Conservation (phyloP, 2,113 vertebrate genomes). For the Myanophis thanlyinensis region DNA sequence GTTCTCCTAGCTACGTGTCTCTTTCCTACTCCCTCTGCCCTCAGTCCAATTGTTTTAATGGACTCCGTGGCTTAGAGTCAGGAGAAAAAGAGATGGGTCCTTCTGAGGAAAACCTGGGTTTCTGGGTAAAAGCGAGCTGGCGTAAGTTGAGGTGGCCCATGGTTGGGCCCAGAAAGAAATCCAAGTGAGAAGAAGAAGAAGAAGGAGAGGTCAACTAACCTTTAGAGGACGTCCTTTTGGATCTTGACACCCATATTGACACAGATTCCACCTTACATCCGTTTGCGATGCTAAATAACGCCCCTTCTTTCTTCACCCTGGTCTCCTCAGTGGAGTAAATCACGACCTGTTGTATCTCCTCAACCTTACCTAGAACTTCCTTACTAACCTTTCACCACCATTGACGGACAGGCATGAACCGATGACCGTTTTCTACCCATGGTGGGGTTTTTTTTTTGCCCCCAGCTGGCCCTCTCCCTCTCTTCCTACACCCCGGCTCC, state of each 20-base stretch:
- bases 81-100: not conserved
- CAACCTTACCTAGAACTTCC: not conserved
- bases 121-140: not conserved
- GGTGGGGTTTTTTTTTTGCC: too few relatives aligned
- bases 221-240: not conserved
- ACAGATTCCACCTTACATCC: not conserved
- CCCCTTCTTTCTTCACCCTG: not conserved
- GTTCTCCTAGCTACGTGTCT: not conserved
- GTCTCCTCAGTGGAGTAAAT: too few relatives aligned
- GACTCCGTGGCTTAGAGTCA: not conserved
- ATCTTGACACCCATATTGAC: too few relatives aligned
- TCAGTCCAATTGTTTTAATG: not conserved
- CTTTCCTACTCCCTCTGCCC: not conserved
- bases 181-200: not conserved
- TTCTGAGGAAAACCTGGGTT: not conserved
- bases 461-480: conserved; percentile 58
- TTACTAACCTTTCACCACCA: not conserved
- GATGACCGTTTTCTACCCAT: conserved; percentile 60
- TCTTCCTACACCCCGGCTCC: conserved; percentile 64
- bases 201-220: not conserved
- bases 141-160: not conserved
- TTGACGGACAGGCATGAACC: conserved; percentile 75
- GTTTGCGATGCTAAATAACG: not conserved
- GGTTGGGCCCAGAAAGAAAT: not conserved
- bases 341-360: not conserved